Evolutionary conservation across 2,113 vertebrate genomes (phyloP), one percentile per base, ranked within the genome.

Genomic region (Hippotragus niger): DNA sequence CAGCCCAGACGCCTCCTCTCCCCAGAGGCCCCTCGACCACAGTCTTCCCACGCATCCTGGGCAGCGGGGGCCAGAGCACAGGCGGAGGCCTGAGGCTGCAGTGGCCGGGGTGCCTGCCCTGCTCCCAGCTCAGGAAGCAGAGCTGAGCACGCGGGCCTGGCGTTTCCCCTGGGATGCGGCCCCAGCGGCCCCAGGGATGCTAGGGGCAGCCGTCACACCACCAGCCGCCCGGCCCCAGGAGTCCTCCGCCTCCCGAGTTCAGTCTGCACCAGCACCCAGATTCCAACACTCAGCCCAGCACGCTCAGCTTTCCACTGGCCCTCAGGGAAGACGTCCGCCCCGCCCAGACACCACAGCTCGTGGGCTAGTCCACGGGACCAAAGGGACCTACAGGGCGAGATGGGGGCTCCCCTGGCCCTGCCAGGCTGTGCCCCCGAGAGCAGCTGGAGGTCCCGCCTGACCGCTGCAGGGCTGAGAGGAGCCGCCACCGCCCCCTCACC

Each of bases 101-200:
- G 52, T 43, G 19, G 88, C 50, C 21, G 7, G 36, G 45, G 90
- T 2, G 33, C 45, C 40, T 36, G 47, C 58, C n/a, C 58, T 40
- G 47, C 80, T 33, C 47, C 17, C 17, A 4, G 12, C 58, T 13
- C 27, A 16, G 7, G 25, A 21, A 15, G 36, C 52, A 40, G 7
- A 36, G 25, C 52, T 88, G 33, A 4, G 45, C 62, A 10, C 0
- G 0, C 5, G 7, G 45, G 43, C 10, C 43, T 31, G 67, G 4
- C 11, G 2, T 40, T 27, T 62, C 82, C 6, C 10, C 36, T 25
- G 9, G 14, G 57, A 25, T 2, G 0, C 1, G 4, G 53, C 13
- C 13, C n/a, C 36, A 1, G 16, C 0, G 5, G 6, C 36, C 21
- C 43, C 15, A 0, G 0, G 6, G 64, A 55, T 3, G 6, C n/a